A percentile compares a stretch with the other conserved stretches of the same genome.
phyloP scores from a whole-genome alignment of 2,113 vertebrate species.

The Antigone vipio region DNA sequence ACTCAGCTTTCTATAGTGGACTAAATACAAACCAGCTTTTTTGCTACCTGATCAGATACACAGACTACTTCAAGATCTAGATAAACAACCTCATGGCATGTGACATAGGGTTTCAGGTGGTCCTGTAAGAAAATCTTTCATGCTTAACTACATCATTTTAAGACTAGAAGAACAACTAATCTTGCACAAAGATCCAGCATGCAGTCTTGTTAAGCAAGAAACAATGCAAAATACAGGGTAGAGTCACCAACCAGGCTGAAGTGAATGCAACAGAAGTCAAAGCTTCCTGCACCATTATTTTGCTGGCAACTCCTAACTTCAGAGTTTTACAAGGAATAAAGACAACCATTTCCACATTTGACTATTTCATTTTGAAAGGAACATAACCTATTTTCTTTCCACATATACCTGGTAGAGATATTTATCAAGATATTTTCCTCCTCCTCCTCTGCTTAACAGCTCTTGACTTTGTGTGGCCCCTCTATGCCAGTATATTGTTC shows the following conservation, averaged over 20 bases:
- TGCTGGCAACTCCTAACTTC: neutral
- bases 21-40: neutral
- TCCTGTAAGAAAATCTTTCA: neutral
- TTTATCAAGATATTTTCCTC: neutral
- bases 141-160: neutral
- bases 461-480: constrained; percentile 74
- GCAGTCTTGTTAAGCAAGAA: neutral
- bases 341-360: neutral
- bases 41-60: neutral
- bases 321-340: neutral
- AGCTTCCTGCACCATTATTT: neutral
- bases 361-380: neutral
- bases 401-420: neutral
- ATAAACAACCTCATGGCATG: neutral
- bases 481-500: constrained; percentile 50
- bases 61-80: neutral
- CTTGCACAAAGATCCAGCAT: neutral
- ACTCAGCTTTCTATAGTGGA: neutral
- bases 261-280: neutral
- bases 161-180: neutral
- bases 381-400: neutral
- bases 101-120: neutral
- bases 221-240: rapidly evolving
- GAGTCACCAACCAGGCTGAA: neutral
- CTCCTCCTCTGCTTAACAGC: constrained; percentile 2